phyloP scores from a whole-genome alignment of 92 coral and sea anemone species.

The Metridium senile region DNA sequence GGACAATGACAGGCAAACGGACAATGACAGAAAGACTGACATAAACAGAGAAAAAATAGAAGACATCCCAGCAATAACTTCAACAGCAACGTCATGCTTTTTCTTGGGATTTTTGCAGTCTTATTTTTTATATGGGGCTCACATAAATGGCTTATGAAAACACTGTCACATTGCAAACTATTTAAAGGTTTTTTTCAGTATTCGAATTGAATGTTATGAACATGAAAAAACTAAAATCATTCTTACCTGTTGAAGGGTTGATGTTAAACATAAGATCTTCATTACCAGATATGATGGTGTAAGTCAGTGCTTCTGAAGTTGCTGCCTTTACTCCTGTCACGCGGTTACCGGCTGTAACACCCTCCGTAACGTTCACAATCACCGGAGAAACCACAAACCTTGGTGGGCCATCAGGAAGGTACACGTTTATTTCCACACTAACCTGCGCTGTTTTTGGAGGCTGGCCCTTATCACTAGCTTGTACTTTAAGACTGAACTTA shows the following conservation, averaged over 20 bases:
- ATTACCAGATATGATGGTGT: slow-evolving; percentile 63
- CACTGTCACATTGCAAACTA: no score
- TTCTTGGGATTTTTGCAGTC: no score
- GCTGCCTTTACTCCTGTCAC: slow-evolving; percentile 94
- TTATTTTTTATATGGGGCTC: no score
- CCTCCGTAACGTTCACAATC: slow-evolving; percentile 66
- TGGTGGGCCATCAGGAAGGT: slow-evolving; percentile 88
- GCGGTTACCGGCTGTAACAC: slow-evolving; percentile 64
- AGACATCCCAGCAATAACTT: no score
- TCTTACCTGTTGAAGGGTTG: slow-evolving; percentile 68
- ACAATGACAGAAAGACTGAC: no score
- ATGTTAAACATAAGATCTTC: slow-evolving; percentile 74
- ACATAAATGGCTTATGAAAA: no score
- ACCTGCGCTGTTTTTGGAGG: slow-evolving; percentile 33
- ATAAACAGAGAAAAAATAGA: no score
- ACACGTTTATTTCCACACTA: slow-evolving; percentile 66
- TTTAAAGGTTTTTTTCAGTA: no score
- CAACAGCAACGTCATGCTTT: no score
- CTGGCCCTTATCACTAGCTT: slow-evolving; percentile 69
- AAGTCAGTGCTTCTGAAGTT: slow-evolving; percentile 87
- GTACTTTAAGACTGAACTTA: slow-evolving; percentile 63
- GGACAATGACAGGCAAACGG: no score
- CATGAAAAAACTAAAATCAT: not conserved
- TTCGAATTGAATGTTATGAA: no score
- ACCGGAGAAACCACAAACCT: slow-evolving; percentile 78